These are phyloP conservation scores for Petrolisthes cinctipes DNA, from an alignment of 2,888 invertebrate genomes.

Conservation along the genomic window DNA sequence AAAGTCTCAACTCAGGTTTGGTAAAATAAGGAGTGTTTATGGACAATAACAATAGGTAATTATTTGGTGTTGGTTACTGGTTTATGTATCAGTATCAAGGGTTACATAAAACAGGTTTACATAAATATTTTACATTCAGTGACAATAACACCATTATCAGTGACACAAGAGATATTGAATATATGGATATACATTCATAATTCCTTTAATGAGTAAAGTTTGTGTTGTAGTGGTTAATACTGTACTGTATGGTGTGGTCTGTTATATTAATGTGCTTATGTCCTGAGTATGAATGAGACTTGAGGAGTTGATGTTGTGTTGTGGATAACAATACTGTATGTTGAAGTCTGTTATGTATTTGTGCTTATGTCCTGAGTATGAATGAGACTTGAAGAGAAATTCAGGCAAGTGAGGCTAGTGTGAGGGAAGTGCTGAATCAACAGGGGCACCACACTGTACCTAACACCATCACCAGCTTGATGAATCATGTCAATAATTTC, in stretches of 20 bases:
- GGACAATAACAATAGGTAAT: background rate
- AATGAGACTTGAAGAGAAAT: background rate
- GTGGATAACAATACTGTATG: too few species aligned
- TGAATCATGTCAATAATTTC: slow-evolving; percentile 57
- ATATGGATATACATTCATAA: too few species aligned
- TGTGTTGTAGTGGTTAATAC: too few species aligned
- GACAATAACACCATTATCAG: background rate
- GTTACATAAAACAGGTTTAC: background rate
- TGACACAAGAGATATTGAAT: too few species aligned
- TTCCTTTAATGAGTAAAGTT: too few species aligned
- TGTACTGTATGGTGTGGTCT: too few species aligned
- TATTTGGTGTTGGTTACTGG: background rate
- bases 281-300: too few species aligned
- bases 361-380: background rate
- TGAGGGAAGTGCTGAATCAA: background rate
- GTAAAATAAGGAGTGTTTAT: slow-evolving; percentile 2
- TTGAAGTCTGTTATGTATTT: too few species aligned
- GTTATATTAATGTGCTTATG: too few species aligned
- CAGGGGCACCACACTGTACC: slow-evolving; percentile 44
- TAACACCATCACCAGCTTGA: slow-evolving; percentile 54
- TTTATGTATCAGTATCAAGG: background rate
- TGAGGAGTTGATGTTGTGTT: too few species aligned
- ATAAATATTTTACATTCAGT: background rate
- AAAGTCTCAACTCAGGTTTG: slow-evolving; percentile 12
- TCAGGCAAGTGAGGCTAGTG: background rate